A percentile compares a stretch with the other conserved stretches of the same genome.
Conservation (phyloP, 1,140 invertebrate genomes). For the Rhynchophorus ferrugineus region DNA sequence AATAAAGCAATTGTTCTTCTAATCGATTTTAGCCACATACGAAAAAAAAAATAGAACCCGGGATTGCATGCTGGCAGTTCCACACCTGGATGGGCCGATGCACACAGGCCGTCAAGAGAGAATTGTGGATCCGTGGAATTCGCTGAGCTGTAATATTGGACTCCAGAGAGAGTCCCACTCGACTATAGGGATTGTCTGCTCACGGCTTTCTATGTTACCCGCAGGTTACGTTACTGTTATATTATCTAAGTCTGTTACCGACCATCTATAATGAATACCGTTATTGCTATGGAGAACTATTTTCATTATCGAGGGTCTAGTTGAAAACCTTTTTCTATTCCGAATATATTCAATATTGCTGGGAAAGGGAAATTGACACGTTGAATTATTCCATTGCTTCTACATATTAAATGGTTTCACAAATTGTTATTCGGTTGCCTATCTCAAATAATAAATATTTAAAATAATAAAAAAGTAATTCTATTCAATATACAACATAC, state of each 20-base stretch:
- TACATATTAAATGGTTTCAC: too few relatives aligned
- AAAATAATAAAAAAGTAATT: too few relatives aligned
- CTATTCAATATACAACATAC: too few relatives aligned
- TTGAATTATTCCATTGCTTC: too few relatives aligned
- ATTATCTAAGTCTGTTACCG: background rate
- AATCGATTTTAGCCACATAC: background rate
- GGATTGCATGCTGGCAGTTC: background rate
- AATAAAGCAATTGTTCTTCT: background rate
- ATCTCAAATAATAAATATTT: too few relatives aligned
- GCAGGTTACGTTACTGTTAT: background rate
- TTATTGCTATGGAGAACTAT: too few relatives aligned
- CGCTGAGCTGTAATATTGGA: conserved; percentile 3
- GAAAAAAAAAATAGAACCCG: background rate
- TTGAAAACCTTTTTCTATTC: too few relatives aligned
- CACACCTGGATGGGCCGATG: background rate
- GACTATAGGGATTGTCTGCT: background rate
- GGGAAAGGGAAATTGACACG: too few relatives aligned
- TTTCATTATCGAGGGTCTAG: too few relatives aligned
- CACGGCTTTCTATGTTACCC: background rate
- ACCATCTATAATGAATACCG: background rate
- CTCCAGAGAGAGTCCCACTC: background rate
- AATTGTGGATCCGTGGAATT: conserved; percentile 3
- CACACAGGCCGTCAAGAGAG: conserved; percentile 2
- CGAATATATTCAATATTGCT: too few relatives aligned
- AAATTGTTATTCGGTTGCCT: too few relatives aligned